These are phyloP conservation scores for Prietella phreatophila DNA, from an alignment of 2,113 vertebrate species.

Conservation along the genomic window DNA sequence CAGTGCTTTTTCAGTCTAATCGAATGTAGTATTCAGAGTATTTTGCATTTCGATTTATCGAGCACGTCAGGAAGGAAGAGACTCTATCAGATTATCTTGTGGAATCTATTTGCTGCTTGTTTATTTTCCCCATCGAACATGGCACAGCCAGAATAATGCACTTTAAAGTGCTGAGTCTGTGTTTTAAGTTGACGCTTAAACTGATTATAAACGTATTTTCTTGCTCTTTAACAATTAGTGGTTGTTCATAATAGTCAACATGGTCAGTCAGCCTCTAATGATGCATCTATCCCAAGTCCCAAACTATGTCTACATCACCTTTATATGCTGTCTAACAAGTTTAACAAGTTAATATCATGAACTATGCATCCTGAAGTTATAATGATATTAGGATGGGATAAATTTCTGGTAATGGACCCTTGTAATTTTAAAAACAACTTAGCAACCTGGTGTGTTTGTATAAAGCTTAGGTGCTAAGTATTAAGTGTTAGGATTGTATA, in stretches of 20 bases:
- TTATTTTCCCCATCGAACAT: slow-evolving; percentile 20
- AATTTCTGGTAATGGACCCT: not conserved
- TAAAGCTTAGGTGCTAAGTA: no score
- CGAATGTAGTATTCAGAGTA: slow-evolving; percentile 25
- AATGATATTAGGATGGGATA: not conserved
- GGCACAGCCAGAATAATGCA: slow-evolving; percentile 23
- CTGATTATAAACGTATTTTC: slow-evolving; percentile 39
- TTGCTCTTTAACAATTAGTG: slow-evolving; percentile 36
- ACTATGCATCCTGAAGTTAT: not conserved
- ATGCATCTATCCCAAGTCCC: not conserved
- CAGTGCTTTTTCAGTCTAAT: slow-evolving; percentile 45
- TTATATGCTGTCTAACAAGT: slow-evolving; percentile 3
- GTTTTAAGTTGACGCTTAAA: slow-evolving; percentile 30
- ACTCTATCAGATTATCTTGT: slow-evolving; percentile 44
- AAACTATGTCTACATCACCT: slow-evolving; percentile 4
- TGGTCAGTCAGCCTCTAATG: not conserved
- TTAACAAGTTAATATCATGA: not conserved
- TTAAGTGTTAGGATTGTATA: not conserved
- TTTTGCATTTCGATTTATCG: slow-evolving; percentile 38
- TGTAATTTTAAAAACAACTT: not conserved
- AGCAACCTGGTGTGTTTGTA: no score
- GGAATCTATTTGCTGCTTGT: slow-evolving; percentile 33
- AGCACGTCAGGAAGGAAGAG: slow-evolving; percentile 11
- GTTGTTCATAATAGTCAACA: slow-evolving; percentile 21
- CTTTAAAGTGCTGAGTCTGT: slow-evolving; percentile 30